phyloP scores from a whole-genome alignment of 2,888 invertebrate genomes.

The Conomelus anceps region DNA sequence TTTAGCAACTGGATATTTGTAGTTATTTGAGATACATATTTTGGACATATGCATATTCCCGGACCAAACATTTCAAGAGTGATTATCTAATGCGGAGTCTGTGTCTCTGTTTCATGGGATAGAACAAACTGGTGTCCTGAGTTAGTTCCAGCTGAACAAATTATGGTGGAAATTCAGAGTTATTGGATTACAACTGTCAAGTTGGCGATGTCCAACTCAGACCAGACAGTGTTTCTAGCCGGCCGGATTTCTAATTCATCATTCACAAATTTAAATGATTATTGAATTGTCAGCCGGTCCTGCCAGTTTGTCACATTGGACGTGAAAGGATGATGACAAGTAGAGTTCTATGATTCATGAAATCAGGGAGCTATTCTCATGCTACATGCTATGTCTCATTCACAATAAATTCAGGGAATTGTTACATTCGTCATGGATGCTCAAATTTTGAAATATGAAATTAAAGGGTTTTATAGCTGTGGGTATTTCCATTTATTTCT shows the following conservation, averaged over 20 bases:
- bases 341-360: not conserved
- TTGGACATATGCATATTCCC: not conserved
- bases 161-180: not conserved
- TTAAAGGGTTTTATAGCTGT: no score
- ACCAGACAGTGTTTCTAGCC: not conserved
- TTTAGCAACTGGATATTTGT: no score
- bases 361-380: not conserved
- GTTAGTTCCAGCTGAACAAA: not conserved
- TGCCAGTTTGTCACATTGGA: not conserved
- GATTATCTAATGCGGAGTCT: not conserved
- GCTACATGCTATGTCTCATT: not conserved
- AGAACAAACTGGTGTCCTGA: not conserved
- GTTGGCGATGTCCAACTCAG: not conserved
- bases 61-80: not conserved
- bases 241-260: not conserved
- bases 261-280: not conserved
- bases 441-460: not conserved
- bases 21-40: no score
- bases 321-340: not conserved
- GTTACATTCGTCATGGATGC: not conserved
- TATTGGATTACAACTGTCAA: not conserved
- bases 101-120: not conserved
- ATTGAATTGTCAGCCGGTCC: not conserved
- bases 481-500: no score
- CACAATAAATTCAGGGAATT: not conserved